phyloP scores from a whole-genome alignment of 92 coral and sea anemone genomes.

The Heliopora coerulea region DNA sequence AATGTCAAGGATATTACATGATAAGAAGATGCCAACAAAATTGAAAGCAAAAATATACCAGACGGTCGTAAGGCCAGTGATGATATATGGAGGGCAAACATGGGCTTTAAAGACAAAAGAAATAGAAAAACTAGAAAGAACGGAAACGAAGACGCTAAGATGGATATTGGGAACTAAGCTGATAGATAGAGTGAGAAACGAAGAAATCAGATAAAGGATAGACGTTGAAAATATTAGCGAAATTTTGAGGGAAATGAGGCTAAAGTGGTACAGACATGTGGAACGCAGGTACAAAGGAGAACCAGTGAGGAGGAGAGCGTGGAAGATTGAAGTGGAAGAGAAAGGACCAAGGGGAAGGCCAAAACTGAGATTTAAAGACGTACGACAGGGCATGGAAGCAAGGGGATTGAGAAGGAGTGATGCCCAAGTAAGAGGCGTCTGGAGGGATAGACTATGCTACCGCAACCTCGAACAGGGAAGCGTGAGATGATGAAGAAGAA shows the following conservation, averaged over 20 bases:
- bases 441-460: no score
- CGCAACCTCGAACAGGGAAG: no score
- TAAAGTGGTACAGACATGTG: constrained; percentile 22
- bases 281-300: neutral
- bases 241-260: neutral
- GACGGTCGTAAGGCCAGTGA: neutral
- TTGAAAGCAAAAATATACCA: neutral
- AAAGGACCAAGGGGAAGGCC: no score
- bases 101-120: neutral
- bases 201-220: constrained; percentile 4
- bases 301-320: neutral
- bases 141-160: constrained; percentile 20
- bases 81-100: neutral
- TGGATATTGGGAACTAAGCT: neutral
- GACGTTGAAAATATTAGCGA: neutral
- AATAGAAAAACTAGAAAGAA: neutral
- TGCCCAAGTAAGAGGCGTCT: no score
- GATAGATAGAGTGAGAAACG: constrained; percentile 12
- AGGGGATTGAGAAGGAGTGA: no score
- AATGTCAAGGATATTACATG: neutral
- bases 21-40: constrained; percentile 1
- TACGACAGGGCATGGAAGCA: no score
- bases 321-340: no score
- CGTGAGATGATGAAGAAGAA: no score
- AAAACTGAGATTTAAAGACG: no score